Evolutionary conservation across 2,797 vertebrate species (phyloP).

Genomic region (Lutjanus argentimaculatus): DNA sequence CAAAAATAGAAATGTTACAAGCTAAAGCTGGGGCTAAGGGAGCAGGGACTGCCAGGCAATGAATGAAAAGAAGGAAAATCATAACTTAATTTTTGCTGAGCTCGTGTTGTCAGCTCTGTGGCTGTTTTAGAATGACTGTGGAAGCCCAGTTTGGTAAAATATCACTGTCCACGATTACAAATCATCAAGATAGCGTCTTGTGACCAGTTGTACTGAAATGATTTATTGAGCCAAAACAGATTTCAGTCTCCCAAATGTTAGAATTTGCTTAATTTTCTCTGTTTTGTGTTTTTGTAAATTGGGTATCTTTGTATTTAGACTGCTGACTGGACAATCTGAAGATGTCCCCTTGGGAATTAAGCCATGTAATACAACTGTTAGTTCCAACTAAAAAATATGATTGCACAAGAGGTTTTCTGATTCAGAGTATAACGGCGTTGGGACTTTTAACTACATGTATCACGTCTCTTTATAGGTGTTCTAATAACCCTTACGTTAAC

Average conservation of each 20-base stretch:
- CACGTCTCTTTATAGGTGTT: too few relatives aligned
- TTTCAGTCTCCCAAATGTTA: not conserved
- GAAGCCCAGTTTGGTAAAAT: not conserved
- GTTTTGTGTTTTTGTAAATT: not conserved
- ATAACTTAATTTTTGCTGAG: not conserved
- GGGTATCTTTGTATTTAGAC: not conserved
- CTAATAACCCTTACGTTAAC: too few relatives aligned
- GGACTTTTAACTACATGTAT: too few relatives aligned
- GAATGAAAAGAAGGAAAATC: constrained; percentile 19
- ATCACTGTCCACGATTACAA: not conserved
- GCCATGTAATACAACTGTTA: too few relatives aligned
- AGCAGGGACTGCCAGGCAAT: not conserved
- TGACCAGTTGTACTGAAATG: not conserved
- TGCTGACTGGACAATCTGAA: not conserved
- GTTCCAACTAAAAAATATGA: too few relatives aligned
- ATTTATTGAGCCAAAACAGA: not conserved
- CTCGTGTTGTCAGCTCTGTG: not conserved
- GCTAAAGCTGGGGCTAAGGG: constrained; percentile 13
- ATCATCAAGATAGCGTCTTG: not conserved
- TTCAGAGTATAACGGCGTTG: too few relatives aligned
- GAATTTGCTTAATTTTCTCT: not conserved
- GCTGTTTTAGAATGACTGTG: not conserved
- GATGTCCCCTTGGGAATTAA: not conserved
- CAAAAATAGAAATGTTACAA: constrained; percentile 55
- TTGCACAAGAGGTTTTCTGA: too few relatives aligned